Base-by-base conservation (phyloP, 35 echinoderm and acorn worm species). In the Apostichopus californicus region DNA sequence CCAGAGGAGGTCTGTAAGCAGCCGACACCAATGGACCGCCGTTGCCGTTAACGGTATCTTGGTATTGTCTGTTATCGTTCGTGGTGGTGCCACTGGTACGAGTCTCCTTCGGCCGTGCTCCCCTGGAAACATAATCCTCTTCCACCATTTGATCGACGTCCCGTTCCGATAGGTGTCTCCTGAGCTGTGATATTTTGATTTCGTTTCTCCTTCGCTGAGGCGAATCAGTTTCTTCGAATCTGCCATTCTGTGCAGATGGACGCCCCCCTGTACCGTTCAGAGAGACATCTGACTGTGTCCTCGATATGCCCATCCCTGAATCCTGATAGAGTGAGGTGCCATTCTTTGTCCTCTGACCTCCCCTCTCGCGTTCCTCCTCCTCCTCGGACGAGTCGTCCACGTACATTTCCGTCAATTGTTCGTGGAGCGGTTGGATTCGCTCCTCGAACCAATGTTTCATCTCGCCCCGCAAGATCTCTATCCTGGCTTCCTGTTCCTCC, bases 381-480 rank as follows among this genome's bases (percentile, higher is more conserved):
- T 82, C 80, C 14, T 82, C 46, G 2, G 20, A 26, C 20, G 80
- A 53, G 46, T 77, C 72, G 3, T 79, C 89, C 9, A 91, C 52
- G n/a, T 57, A 57, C 52, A 91, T 91, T 60, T 72, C 80, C 13
- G 77, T 78, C 71, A 97, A 26, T 73, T 93, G 93, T 57, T 97
- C 78, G n/a, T 97, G 95, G 0, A 97, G 81, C 14, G 94, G 77
- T 82, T 93, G 92, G 20, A 98, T 88, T 79, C 94, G 84, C 4
- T 91, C 87, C 72, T 93, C 93, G 78, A 99, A 92, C 93, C 93
- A 96, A 22, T 77, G 59, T 58, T 92, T 96, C 46, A 99, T 89
- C 64, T 99, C 97, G 2, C 77, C 55, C 61, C 88, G 86, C 25
- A 96, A 23, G 1, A 89, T 46, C 12, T 94, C 93, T 23, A 94